Evolutionary conservation across 2,888 invertebrate genomes (phyloP).

Genomic region (Agrotis puta): DNA sequence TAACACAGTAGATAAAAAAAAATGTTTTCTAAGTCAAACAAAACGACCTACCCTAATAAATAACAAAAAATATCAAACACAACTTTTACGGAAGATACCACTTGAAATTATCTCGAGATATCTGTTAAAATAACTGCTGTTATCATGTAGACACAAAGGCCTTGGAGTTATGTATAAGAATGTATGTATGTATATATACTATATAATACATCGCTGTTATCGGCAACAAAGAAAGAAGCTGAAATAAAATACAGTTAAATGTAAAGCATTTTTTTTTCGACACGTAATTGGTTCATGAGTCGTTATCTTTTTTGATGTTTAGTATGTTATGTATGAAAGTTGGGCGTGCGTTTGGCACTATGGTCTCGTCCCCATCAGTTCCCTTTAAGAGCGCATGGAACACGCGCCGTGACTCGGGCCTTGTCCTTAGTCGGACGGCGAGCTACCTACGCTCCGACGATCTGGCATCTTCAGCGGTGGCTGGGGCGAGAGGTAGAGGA

Average conservation of each 20-base stretch:
- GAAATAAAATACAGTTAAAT: neutral
- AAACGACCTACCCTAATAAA: conserved; percentile 42
- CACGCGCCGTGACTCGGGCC: no score
- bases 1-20: neutral
- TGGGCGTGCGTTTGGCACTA: no score
- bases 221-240: neutral
- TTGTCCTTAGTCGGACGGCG: no score
- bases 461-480: no score
- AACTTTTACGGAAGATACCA: conserved; percentile 8
- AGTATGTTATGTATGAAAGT: no score
- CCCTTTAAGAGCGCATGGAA: no score
- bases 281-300: neutral
- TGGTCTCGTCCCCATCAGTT: no score
- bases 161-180: conserved; percentile 13
- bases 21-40: neutral
- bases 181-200: neutral
- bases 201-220: conserved; percentile 7
- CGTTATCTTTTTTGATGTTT: neutral
- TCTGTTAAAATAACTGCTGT: conserved; percentile 11
- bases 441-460: no score
- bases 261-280: no score
- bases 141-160: conserved; percentile 35
- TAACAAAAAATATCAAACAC: conserved; percentile 2
- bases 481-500: no score
- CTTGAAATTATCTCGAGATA: conserved; percentile 11